Percentiles rank a stretch among this genome's conserved stretches.
Conservation (phyloP, 2,888 invertebrate genomes). For the Ditula angustiorana region DNA sequence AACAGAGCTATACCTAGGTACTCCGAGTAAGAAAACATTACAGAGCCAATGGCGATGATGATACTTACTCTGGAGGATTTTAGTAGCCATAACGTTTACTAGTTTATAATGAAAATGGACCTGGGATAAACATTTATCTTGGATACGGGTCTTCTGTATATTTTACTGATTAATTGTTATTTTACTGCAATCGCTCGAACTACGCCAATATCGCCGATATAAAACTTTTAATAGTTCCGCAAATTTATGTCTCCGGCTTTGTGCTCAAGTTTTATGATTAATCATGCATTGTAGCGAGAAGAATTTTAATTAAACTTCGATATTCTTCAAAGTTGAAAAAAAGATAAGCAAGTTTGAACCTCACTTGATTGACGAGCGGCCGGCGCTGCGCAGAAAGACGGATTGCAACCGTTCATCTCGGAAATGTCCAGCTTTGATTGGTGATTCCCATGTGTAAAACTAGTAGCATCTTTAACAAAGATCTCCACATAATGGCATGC, state of each 20-base stretch:
- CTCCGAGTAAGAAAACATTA: too few relatives aligned
- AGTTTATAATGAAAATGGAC: background rate
- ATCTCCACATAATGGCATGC: conserved; percentile 32
- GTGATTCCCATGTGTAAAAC: conserved; percentile 85
- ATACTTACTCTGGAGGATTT: background rate
- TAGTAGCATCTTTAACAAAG: conserved; percentile 64
- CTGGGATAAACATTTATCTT: conserved; percentile 2
- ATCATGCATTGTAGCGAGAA: conserved; percentile 47
- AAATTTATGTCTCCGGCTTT: conserved; percentile 41
- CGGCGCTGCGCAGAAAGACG: conserved; percentile 65
- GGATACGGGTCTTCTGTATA: conserved; percentile 6
- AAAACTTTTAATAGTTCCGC: conserved; percentile 43
- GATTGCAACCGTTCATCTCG: conserved; percentile 73
- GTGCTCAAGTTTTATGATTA: conserved; percentile 43
- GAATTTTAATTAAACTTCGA: conserved; percentile 74
- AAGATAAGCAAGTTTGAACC: conserved; percentile 55
- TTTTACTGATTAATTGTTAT: conserved; percentile 6
- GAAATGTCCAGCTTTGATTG: conserved; percentile 81
- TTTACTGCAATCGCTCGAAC: conserved; percentile 24
- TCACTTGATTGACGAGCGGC: conserved; percentile 74
- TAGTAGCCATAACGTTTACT: background rate
- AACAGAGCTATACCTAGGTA: too few relatives aligned
- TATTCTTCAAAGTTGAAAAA: conserved; percentile 64
- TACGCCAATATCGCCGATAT: conserved; percentile 29
- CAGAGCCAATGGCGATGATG: too few relatives aligned